These are phyloP conservation scores for Xylocopa sonorina DNA, from an alignment of 1,140 invertebrate species.

Conservation along the genomic window DNA sequence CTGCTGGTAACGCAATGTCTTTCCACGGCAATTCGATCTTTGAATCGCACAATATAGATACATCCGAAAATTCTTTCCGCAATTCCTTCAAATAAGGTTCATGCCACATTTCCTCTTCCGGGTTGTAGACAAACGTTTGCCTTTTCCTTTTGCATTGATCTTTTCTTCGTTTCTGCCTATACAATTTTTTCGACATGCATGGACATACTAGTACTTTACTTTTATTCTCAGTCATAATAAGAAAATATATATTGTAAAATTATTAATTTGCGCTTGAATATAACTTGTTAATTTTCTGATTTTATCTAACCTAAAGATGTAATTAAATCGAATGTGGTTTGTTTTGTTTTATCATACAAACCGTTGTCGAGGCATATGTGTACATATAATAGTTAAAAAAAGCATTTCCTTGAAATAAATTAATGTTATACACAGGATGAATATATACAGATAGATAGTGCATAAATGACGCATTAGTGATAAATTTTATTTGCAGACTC, in stretches of 20 bases:
- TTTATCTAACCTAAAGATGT: constrained; percentile 20
- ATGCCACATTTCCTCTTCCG: constrained; percentile 66
- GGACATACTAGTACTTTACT: constrained; percentile 32
- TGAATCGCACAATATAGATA: constrained; percentile 65
- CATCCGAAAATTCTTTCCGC: constrained; percentile 63
- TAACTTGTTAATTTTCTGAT: constrained; percentile 42
- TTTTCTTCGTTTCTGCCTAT: constrained; percentile 11
- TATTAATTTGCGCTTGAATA: background rate
- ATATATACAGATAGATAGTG: too few relatives aligned
- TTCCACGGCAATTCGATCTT: constrained; percentile 75
- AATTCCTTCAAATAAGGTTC: constrained; percentile 71
- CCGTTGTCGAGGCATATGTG: background rate
- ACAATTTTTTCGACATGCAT: constrained; percentile 26
- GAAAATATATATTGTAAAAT: background rate
- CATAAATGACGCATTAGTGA: background rate
- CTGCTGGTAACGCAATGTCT: constrained; percentile 65
- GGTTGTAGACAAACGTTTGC: constrained; percentile 64
- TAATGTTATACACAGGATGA: background rate
- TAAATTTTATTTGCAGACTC: background rate
- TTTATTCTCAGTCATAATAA: constrained; percentile 4
- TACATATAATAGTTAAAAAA: background rate
- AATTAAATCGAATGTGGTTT: constrained; percentile 1
- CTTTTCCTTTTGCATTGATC: constrained; percentile 58
- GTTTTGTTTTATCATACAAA: constrained; percentile 32
- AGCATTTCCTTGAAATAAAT: background rate